Evolutionary conservation across 1,140 invertebrate genomes (phyloP), one percentile per base, ranked within the genome.

Genomic region (Trichoplusia ni): DNA sequence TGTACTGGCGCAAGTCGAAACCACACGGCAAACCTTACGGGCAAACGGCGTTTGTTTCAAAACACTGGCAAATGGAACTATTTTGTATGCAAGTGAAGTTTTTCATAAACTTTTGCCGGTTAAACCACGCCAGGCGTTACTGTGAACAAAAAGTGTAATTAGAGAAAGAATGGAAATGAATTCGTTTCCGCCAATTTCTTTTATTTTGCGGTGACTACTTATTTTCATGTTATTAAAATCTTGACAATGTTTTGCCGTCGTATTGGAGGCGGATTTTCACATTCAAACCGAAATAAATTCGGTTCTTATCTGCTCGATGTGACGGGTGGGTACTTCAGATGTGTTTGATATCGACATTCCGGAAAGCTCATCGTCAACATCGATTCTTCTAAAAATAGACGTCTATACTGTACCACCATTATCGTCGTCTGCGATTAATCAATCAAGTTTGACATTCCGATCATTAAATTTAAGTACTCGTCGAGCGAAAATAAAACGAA

Each of bases 61-160:
- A 63, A 61, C 64, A 51, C 25, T 62, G 42, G 51, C 63, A 64
- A 73, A 67, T 73, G 59, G 37, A 71, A 71, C 68, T 74, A 68
- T 58, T 74, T 74, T 71, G 68, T 71, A 68, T 74, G 67, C 65
- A 64, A 66, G 56, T 56, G 60, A 71, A 68, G 69, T 71, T 74
- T 73, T 74, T 74, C 65, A 74, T 74, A 71, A 74, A 68, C 58
- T 62, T 62, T 61, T 60, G 11, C 61, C 21, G 16, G 62, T 42
- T 62, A 64, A 69, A 64, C 63, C 47, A 37, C 54, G 62, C 53
- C 59, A 58, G 63, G 35, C 62, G 58, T 67, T 58, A 47, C 58
- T n/a, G 27, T 37, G 25, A 19, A 40, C 53, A 70, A 73, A 74
- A 74, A 71, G 19, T 68, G 62, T 71, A 71, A 74, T 71, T 74